A percentile compares a stretch with the other conserved stretches of the same genome.
These are phyloP conservation scores for Pipistrellus nathusii DNA, from an alignment of 2,797 vertebrate genomes.

Conservation along the genomic window DNA sequence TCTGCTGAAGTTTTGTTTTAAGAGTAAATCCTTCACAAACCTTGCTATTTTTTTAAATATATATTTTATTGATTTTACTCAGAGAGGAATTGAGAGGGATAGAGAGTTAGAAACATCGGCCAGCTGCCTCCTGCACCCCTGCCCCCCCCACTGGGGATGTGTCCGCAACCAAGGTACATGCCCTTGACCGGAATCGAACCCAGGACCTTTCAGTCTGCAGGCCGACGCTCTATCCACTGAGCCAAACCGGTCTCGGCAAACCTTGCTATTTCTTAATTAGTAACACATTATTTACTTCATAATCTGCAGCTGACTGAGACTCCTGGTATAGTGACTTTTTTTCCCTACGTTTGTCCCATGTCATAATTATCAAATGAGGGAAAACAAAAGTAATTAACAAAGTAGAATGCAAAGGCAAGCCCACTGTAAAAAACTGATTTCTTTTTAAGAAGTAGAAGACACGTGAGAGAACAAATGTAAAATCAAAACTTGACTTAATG, in stretches of 20 bases:
- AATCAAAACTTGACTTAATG: not conserved
- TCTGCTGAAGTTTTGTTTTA: conserved; percentile 24
- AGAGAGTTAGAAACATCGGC: no score
- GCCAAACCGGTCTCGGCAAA: not conserved
- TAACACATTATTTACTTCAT: conserved; percentile 19
- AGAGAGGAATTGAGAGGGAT: no score
- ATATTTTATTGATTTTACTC: no score
- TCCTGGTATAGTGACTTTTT: not conserved
- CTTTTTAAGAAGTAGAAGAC: conserved; percentile 52
- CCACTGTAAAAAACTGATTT: conserved; percentile 10
- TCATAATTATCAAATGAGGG: not conserved
- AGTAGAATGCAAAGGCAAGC: conserved; percentile 7
- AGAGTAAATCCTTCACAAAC: conserved; percentile 14
- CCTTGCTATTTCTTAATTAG: conserved; percentile 15
- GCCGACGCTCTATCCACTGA: no score
- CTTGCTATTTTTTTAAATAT: not conserved
- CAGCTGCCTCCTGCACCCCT: no score
- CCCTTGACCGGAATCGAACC: no score
- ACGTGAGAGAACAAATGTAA: conserved; percentile 1
- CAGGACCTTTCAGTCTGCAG: no score
- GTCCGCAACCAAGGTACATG: no score
- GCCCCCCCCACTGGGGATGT: no score
- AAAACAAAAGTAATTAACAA: not conserved
- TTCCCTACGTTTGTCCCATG: not conserved
- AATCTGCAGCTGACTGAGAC: not conserved